A percentile compares a stretch with the other conserved stretches of the same genome.
Evolutionary conservation across 1,140 invertebrate species (phyloP).

Genomic region (Ephestia elutella): DNA sequence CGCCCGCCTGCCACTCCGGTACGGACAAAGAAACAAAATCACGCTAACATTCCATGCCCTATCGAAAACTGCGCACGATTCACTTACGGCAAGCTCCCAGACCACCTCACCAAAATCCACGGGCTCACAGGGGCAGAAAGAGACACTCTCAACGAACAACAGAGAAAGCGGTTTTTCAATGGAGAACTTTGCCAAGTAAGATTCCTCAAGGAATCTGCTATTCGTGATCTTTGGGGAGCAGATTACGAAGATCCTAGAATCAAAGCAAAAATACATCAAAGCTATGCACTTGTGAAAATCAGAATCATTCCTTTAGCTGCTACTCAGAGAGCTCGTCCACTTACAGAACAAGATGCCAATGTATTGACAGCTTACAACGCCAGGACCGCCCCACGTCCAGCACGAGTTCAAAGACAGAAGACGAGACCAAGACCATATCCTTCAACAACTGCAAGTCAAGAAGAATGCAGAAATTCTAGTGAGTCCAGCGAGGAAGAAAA

Average conservation of each 20-base stretch:
- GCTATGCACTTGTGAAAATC: slow-evolving; percentile 69
- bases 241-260: slow-evolving; percentile 71
- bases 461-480: slow-evolving; percentile 46
- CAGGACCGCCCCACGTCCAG: slow-evolving; percentile 60
- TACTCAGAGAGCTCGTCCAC: slow-evolving; percentile 60
- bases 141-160: slow-evolving; percentile 70
- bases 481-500: slow-evolving; percentile 66
- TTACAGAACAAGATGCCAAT: slow-evolving; percentile 73
- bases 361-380: slow-evolving; percentile 72
- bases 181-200: slow-evolving; percentile 72
- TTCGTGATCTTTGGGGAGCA: slow-evolving; percentile 69
- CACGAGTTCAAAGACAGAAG: slow-evolving; percentile 48
- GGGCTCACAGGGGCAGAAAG: slow-evolving; percentile 67
- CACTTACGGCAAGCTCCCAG: slow-evolving; percentile 71
- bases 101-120: slow-evolving; percentile 71
- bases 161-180: slow-evolving; percentile 71
- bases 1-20: slow-evolving; percentile 39
- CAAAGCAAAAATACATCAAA: slow-evolving; percentile 68
- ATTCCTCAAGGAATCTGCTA: slow-evolving; percentile 70
- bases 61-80: slow-evolving; percentile 73
- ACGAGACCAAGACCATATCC: slow-evolving; percentile 51
- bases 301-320: slow-evolving; percentile 70
- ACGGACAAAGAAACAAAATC: slow-evolving; percentile 71
- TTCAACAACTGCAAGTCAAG: slow-evolving; percentile 39
- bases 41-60: slow-evolving; percentile 72